Percentiles rank a stretch among this genome's conserved stretches.
Evolutionary conservation across 2,797 vertebrate species (phyloP).

Genomic region (Furcifer pardalis): DNA sequence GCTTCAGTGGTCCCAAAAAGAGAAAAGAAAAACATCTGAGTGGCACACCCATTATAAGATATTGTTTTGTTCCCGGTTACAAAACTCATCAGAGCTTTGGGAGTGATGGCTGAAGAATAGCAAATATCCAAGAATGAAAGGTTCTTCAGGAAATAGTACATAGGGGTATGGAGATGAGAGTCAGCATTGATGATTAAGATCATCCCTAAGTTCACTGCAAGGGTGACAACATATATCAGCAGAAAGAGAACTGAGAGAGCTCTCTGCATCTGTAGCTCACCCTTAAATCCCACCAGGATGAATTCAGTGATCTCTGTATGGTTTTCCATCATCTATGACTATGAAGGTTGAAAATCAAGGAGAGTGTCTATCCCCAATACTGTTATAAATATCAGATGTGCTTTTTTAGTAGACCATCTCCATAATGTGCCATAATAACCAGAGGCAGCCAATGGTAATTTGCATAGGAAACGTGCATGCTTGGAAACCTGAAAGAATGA

Average conservation of each 20-base stretch:
- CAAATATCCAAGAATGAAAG: constrained; percentile 56
- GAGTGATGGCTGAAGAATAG: constrained; percentile 55
- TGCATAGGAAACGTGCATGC: background rate
- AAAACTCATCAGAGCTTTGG: constrained; percentile 52
- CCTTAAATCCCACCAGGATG: constrained; percentile 55
- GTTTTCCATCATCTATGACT: constrained; percentile 47
- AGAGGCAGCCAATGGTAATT: background rate
- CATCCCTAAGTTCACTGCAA: constrained; percentile 61
- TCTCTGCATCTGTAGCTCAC: background rate
- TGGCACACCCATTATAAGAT: constrained; percentile 56
- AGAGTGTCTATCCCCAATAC: background rate
- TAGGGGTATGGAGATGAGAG: constrained; percentile 57
- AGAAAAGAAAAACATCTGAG: constrained; percentile 73
- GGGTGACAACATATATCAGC: constrained; percentile 53
- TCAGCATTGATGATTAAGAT: constrained; percentile 49
- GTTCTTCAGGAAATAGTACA: constrained; percentile 65
- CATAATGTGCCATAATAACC: background rate
- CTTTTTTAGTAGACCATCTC: background rate
- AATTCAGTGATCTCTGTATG: constrained; percentile 55
- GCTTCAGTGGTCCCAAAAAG: constrained; percentile 68
- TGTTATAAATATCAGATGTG: background rate
- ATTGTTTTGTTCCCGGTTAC: constrained; percentile 31
- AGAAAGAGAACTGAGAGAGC: constrained; percentile 57
- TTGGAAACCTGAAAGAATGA: constrained; percentile 1
- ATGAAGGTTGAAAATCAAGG: background rate